Evolutionary conservation across 2,797 vertebrate species (phyloP).

Genomic region (Numenius phaeopus): DNA sequence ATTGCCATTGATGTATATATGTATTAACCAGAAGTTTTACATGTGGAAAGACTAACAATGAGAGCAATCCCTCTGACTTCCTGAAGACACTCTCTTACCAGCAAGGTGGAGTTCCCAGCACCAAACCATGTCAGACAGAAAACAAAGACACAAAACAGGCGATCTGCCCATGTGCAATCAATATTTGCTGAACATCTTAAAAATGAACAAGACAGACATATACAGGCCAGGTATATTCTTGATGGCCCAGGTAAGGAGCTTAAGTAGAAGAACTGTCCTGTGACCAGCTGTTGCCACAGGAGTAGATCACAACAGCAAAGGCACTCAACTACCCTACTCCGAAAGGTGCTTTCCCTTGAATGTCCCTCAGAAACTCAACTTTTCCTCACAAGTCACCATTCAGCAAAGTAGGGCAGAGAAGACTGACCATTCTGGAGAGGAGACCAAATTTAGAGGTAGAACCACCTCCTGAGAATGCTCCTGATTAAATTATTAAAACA

Average conservation of each 20-base stretch:
- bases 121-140: fast-evolving
- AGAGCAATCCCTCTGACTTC: background rate
- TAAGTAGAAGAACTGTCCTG: background rate
- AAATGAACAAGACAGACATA: background rate
- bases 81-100: background rate
- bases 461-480: background rate
- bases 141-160: background rate
- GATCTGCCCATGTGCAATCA: background rate
- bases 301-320: background rate
- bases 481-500: background rate
- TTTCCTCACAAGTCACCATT: background rate
- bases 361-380: background rate
- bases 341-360: background rate
- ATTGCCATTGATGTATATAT: background rate
- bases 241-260: background rate
- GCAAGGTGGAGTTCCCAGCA: background rate
- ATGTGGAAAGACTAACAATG: background rate
- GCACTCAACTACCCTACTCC: background rate
- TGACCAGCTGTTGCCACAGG: background rate
- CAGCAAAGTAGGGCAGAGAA: background rate
- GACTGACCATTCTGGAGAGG: background rate
- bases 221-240: background rate
- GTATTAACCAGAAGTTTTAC: background rate
- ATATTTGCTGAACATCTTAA: background rate
- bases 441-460: background rate